Evolutionary conservation across 2,113 vertebrate species (phyloP), one percentile per base, ranked within the genome.

Genomic region (Axis porcinus): DNA sequence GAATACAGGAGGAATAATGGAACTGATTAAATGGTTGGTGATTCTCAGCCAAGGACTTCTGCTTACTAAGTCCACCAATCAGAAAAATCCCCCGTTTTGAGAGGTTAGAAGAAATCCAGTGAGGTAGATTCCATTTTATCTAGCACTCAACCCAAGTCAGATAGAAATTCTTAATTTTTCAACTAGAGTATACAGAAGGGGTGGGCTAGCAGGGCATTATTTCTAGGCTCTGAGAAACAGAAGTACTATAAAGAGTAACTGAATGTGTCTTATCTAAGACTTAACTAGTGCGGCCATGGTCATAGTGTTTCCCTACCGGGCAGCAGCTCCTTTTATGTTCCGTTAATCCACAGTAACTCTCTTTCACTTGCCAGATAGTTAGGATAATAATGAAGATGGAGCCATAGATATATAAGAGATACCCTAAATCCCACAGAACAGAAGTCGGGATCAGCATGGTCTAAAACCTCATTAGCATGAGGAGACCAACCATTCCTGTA

Each of bases 301-400:
- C 28, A 52, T 64, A 74, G 33, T 15, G 12, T 83, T 91, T 96
- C 30, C 97, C 93, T 98, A 98, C 97, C 97, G 6, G 82, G 83
- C 86, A 91, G 86, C 86, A 91, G 82, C 55, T 98, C 82, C 92
- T 95, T 43, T 84, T 60, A 27, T 36, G 23, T 91, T 86, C 43
- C 6, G 3, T 90, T 88, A 97, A n/a, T 95, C 86, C 43, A 36
- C 12, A 4, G 21, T 93, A 86, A 55, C 50, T 96, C 79, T 50
- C 94, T 83, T 52, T 91, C 92, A 97, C 45, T 94, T 96, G 57
- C 96, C 96, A 97, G 64, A 96, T 74, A 76, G 95, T 45, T 67
- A 98, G 79, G 52, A 97, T 43, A 97, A 97, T 90, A 50, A 96
- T 54, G 36, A 97, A 86, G 79, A 97, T 82, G 64, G 7, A 78